These are phyloP conservation scores for Poecilia wingei DNA, from an alignment of 2,797 vertebrate genomes.

Conservation along the genomic window DNA sequence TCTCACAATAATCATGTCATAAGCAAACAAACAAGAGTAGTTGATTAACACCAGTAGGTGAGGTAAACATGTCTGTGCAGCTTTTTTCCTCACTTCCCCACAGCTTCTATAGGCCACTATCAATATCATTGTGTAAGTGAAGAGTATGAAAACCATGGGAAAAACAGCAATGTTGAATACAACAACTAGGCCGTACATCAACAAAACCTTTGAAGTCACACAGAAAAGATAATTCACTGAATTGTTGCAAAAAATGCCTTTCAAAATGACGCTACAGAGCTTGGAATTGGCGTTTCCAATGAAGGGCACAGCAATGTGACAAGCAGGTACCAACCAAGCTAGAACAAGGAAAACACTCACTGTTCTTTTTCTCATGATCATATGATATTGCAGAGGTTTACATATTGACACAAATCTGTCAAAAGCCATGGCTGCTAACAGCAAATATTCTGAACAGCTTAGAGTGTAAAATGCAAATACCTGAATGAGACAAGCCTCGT, in stretches of 20 bases:
- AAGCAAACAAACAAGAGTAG: background rate
- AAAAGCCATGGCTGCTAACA: background rate
- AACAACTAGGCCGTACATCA: background rate
- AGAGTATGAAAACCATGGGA: background rate
- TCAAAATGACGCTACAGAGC: background rate
- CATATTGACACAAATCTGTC: slow-evolving; percentile 1
- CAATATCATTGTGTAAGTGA: background rate
- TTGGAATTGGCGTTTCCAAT: background rate
- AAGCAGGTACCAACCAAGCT: slow-evolving; percentile 2
- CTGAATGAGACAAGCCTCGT: background rate
- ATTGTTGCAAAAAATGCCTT: slow-evolving; percentile 3
- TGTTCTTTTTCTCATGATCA: background rate
- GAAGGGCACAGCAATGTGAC: background rate
- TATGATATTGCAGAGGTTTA: background rate
- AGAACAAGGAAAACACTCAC: background rate
- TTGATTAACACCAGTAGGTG: background rate
- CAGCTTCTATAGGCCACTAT: background rate
- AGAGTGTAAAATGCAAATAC: background rate
- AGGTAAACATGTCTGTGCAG: slow-evolving; percentile 1
- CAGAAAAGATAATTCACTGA: background rate
- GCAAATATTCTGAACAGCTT: background rate
- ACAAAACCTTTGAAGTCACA: background rate
- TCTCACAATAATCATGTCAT: background rate
- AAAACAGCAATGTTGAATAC: background rate
- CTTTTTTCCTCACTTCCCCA: background rate